Evolutionary conservation across 2,113 vertebrate genomes (phyloP).

Genomic region (Ptilonorhynchus violaceus): DNA sequence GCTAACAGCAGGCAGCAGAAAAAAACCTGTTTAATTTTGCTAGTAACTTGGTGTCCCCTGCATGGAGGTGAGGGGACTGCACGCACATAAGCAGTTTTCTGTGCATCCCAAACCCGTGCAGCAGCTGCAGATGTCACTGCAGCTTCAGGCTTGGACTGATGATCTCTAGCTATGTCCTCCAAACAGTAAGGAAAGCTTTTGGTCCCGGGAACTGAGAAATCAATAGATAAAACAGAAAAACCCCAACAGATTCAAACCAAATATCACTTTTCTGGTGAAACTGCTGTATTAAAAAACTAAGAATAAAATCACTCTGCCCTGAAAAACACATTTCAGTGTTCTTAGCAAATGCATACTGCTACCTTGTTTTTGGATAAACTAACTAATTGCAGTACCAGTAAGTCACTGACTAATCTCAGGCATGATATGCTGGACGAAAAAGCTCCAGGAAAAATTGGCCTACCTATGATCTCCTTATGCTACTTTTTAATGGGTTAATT

Average conservation of each 20-base stretch:
- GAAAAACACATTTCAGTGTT: not conserved
- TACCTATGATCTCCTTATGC: not conserved
- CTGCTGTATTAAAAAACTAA: not conserved
- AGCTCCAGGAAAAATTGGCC: not conserved
- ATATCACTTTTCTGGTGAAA: not conserved
- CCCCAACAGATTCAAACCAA: not conserved
- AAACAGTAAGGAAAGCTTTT: not conserved
- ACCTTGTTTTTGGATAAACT: not conserved
- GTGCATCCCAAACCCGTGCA: not conserved
- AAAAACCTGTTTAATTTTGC: not conserved
- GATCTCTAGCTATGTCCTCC: not conserved
- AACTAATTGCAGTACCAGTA: not conserved
- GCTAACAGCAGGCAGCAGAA: not conserved
- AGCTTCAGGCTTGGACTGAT: not conserved
- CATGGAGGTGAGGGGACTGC: not conserved
- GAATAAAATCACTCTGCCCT: not conserved
- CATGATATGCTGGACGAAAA: not conserved
- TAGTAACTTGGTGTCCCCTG: not conserved
- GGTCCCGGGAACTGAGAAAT: not conserved
- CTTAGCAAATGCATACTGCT: not conserved
- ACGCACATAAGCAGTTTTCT: not conserved
- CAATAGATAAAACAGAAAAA: not conserved
- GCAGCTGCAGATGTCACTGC: slow-evolving; percentile 28
- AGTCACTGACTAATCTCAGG: not conserved
- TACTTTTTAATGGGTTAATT: not conserved